Evolutionary conservation across 2,113 vertebrate species (phyloP), one percentile per base, ranked within the genome.

Genomic region (Bubo blakistoni): DNA sequence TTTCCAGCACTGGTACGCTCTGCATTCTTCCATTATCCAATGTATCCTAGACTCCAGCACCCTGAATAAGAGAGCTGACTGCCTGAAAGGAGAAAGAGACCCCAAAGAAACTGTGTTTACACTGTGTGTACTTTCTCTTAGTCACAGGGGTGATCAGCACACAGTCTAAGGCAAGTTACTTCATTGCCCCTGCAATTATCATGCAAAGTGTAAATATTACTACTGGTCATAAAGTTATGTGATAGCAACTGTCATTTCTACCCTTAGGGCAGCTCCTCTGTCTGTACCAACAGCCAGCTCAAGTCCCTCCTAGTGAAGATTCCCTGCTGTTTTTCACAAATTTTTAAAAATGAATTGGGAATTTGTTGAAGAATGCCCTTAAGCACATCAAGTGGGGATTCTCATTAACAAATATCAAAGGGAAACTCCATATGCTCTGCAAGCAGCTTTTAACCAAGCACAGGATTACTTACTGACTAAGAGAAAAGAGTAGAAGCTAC

Each of bases 331-430:
- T 95, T 94, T 93, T 69, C 85, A 86, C 65, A 81, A 54, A 36
- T 93, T 94, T 92, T 93, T 81, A 25, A 67, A 93, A 89, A 76
- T 74, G 4, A 89, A 58, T 63, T 79, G 73, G 76, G 88, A 95
- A 84, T 93, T 92, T 92, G 81, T 65, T 84, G 88, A 93, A 96
- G 59, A 91, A 86, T 67, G 67, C 94, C 94, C 81, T 89, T 66
- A 91, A 96, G 91, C 90, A 0, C 69, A 67, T 86, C 59, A 90
- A 87, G 62, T 72, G 61, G 71, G 78, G 59, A 92, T 97, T 96
- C 80, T 96, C 87, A 91, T 93, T 92, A 97, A 81, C 83, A 91
- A 93, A 81, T 95, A 94, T 89, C 90, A 97, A 95, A 96, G 83
- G 55, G 52, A 93, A 95, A 89, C 47, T 81, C 58, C 90, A 74